Conservation (phyloP, 2,797 vertebrate species). For the Crocidura indochinensis region DNA sequence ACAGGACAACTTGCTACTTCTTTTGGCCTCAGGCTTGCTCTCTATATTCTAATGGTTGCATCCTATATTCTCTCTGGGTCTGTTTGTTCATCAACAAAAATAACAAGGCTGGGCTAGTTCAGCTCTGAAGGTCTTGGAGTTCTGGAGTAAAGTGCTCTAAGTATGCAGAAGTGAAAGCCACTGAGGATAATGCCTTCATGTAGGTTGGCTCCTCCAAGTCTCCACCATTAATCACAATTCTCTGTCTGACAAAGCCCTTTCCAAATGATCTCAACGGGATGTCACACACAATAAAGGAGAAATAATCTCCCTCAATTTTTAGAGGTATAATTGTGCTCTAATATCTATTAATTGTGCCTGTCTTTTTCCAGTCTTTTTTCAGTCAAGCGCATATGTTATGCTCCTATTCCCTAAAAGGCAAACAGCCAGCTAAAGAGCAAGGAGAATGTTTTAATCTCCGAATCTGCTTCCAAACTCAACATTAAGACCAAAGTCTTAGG, state of each 20-base stretch:
- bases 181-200: conserved; percentile 16
- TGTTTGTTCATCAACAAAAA: conserved; percentile 54
- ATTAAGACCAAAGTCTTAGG: conserved; percentile 54
- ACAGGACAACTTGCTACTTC: background rate
- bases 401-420: background rate
- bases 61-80: background rate
- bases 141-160: background rate
- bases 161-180: conserved; percentile 50
- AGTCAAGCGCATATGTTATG: background rate
- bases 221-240: conserved; percentile 66
- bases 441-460: conserved; percentile 37
- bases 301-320: conserved; percentile 67
- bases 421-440: background rate
- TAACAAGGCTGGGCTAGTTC: conserved; percentile 20
- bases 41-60: background rate
- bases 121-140: background rate
- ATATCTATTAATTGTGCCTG: conserved; percentile 47
- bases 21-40: conserved; percentile 19
- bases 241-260: conserved; percentile 67
- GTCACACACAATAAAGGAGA: conserved; percentile 64
- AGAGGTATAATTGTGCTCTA: conserved; percentile 40
- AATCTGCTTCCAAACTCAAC: conserved; percentile 51
- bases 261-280: conserved; percentile 65
- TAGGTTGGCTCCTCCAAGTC: conserved; percentile 39
- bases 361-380: conserved; percentile 32